Base-by-base conservation (phyloP, 2,797 vertebrate species). In the Antennarius maculatus region DNA sequence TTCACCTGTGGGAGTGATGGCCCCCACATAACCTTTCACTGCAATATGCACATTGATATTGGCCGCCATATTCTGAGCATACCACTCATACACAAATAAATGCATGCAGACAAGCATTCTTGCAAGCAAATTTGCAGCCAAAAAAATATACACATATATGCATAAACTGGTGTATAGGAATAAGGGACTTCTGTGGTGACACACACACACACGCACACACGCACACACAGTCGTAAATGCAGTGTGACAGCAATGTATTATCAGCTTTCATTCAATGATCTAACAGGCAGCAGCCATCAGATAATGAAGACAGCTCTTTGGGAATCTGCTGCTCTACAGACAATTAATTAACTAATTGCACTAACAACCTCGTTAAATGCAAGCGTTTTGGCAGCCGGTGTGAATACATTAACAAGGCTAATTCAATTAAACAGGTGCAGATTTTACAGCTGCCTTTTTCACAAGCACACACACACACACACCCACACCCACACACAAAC, bases 331-430 rank as follows among this genome's bases (percentile, higher is more conserved):
- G 88, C 89, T 84, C 66, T 89, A 89, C 92, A 94, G 89, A 90
- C 92, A 93, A 95, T 95, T 94, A 92, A 95, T 94, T 94, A 95
- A 92, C 92, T 93, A 93, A 95, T 94, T 94, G 92, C 71, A 91
- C 91, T 94, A 95, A 95, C 91, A 88, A 94, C 92, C 92, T 92
- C 88, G 86, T 93, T 93, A 92, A 93, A 90, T 87, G 70, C 73
- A 41, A 45, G 83, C 83, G 86, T 92, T 91, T 92, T 94, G 93
- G 93, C 92, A 93, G 91, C 84, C 55, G 69, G 89, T 86, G 82
- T 91, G 91, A 95, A 94, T 95, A 93, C 91, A 94, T 94, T 94
- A 94, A 89, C 85, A 10, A 45, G 76, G 89, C 90, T 94, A 95
- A 95, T 94, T 95, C 86, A 94, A 94, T 94, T 93, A 94, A 92